phyloP scores from a whole-genome alignment of 2,113 vertebrate species.

The Ovibos moschatus region DNA sequence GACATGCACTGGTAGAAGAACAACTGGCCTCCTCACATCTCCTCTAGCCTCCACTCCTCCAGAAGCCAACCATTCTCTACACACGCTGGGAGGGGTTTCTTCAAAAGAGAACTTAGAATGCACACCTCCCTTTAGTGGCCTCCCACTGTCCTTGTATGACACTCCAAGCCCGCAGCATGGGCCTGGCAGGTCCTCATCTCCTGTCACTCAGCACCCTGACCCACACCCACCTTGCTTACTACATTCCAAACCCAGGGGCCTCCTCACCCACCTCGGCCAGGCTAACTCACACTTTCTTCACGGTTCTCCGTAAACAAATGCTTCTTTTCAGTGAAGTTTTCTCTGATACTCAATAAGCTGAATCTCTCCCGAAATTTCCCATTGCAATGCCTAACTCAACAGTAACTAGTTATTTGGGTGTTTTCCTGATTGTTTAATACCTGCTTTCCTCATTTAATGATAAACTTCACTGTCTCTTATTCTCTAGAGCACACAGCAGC shows the following conservation, averaged over 20 bases:
- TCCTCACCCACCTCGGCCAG: neutral
- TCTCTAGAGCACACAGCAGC: neutral
- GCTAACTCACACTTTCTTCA: neutral
- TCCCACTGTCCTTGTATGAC: neutral
- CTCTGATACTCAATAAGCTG: neutral
- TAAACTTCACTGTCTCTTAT: neutral
- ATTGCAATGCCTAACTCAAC: neutral
- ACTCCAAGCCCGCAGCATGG: neutral
- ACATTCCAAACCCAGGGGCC: neutral
- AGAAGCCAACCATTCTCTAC: neutral
- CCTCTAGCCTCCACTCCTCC: neutral
- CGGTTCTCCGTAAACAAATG: neutral
- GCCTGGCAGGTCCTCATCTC: neutral
- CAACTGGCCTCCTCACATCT: neutral
- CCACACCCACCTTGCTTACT: neutral
- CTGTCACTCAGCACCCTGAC: neutral
- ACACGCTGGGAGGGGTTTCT: neutral
- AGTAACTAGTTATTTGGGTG: neutral
- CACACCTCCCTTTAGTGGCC: neutral
- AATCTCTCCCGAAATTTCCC: neutral
- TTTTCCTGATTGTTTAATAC: neutral
- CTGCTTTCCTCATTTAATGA: neutral
- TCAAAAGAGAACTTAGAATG: neutral
- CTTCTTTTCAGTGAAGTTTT: neutral
- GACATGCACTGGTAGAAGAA: neutral